Evolutionary conservation across 2,113 vertebrate genomes (phyloP), one percentile per base, ranked within the genome.

Genomic region (Perca flavescens): DNA sequence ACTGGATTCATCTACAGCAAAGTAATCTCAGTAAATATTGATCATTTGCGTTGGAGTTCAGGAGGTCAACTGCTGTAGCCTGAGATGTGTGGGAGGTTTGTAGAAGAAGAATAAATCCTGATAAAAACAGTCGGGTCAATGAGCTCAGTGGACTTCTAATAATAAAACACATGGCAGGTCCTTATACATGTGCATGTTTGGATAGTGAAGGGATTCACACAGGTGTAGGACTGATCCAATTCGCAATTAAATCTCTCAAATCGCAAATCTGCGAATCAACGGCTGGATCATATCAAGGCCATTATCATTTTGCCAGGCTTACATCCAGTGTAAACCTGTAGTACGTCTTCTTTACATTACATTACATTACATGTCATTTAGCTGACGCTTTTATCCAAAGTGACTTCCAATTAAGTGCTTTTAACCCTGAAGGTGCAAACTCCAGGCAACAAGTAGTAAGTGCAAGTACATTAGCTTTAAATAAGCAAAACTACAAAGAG

Each of bases 21-120:
- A 56, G 21, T 47, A 40, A 46, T 71, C 15, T 71, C 17, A 49
- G 16, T 50, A 31, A 31, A 54, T 36, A 65, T 57, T 5, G 10
- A 72, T 64, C 49, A n/a, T 49, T 19, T 46, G 67, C 50, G 10
- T 46, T 10, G 14, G 14, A 36, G 65, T 49, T 56, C 67, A 83
- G 36, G 43, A 60, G 67, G 80, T 83, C 60, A 71, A 56, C 36
- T 49, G 11, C 19, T 46, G 47, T 61, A 54, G n/a, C 58, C 69
- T 15, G 17, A 53, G 47, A 19, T 11, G 57, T 53, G 57, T 63
- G 17, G 74, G 74, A 50, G 73, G 22, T 31, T 67, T 64, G 58
- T 1, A 63, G 54, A 15, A 7, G 66, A 49, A 62, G 75, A 69
- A 69, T 11, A 57, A 57, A 62, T 67, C 70, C 49, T 54, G 68